Base-by-base conservation (phyloP, 2,888 invertebrate genomes). In the Agriotes lineatus region DNA sequence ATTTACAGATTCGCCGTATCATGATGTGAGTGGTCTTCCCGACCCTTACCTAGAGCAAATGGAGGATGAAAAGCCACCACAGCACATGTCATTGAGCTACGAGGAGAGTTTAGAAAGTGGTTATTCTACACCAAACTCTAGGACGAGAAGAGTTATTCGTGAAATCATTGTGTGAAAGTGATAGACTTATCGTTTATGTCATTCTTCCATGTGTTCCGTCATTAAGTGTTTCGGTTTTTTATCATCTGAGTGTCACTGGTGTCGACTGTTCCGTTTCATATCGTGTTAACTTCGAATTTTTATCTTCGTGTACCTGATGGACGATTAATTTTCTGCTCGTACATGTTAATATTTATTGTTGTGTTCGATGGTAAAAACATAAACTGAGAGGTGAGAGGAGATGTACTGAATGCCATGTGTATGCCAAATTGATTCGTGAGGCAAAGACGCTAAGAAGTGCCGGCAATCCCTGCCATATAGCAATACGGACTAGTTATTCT, bases 21-120 rank as follows among this genome's bases (percentile, higher is more conserved):
- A 94, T 84, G 96, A 96, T 85, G 96, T 96, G 81, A 96, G 94
- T 85, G 96, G 96, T 73, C 88, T 96, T 80, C 95, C 95, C 57
- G 94, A 95, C 86, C 93, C 94, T 50, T 96, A 95, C 85, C 89
- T 93, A 88, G 94, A 91, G 80, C 90, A 89, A 81, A 88, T 91
- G 86, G 90, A 88, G 83, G 95, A 95, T 79, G 91, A 93, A 81
- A 95, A 95, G 85, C 93, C 94, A 30, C 92, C 94, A 67, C 92
- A 92, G 81, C 95, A 95, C 84, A 90, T 95, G 85, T 94, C 94
- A 69, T 90, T 96, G 77, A 93, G 94, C 82, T 96, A 96, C 86
- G 96, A 96, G 86, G 96, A 96, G 86, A 95, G 95, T 78, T 89
- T 96, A 59, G 96, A 96, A 86, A 95, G 95, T 72, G 96, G 96